Evolutionary conservation across 2,113 vertebrate species (phyloP).

Genomic region (Burhinus bistriatus): DNA sequence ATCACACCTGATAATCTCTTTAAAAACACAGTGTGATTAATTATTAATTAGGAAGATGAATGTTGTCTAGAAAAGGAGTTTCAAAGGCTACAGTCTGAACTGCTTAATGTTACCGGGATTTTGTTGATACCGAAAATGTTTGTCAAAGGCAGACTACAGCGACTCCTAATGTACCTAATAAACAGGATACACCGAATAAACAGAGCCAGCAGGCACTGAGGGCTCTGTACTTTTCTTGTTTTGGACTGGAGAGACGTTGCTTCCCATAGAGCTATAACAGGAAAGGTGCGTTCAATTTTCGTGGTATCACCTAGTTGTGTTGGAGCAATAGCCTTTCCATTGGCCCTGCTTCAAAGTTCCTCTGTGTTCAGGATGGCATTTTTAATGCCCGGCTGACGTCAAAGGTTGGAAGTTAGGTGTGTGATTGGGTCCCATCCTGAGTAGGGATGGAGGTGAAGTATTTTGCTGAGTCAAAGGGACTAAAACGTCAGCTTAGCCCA

Average conservation of each 20-base stretch:
- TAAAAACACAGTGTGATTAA: constrained; percentile 70
- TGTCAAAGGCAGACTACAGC: constrained; percentile 57
- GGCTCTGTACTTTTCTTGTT: neutral
- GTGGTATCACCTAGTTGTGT: neutral
- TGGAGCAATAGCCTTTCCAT: neutral
- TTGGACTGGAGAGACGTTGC: neutral
- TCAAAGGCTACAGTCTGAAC: constrained; percentile 49
- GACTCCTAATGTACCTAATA: constrained; percentile 35
- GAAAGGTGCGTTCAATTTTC: neutral
- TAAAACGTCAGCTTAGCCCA: neutral
- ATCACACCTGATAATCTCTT: constrained; percentile 72
- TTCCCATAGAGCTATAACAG: neutral
- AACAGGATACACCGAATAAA: neutral
- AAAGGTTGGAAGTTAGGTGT: neutral
- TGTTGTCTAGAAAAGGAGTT: constrained; percentile 62
- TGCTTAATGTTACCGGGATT: constrained; percentile 30
- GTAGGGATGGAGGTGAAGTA: neutral
- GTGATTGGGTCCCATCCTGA: neutral
- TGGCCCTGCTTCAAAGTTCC: neutral
- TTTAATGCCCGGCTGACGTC: neutral
- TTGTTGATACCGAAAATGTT: constrained; percentile 44
- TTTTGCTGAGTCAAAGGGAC: neutral
- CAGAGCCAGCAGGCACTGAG: neutral
- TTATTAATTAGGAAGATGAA: constrained; percentile 76
- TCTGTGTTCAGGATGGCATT: neutral